Evolutionary conservation across 2,888 invertebrate species (phyloP).

Genomic region (Horisme vitalbata): DNA sequence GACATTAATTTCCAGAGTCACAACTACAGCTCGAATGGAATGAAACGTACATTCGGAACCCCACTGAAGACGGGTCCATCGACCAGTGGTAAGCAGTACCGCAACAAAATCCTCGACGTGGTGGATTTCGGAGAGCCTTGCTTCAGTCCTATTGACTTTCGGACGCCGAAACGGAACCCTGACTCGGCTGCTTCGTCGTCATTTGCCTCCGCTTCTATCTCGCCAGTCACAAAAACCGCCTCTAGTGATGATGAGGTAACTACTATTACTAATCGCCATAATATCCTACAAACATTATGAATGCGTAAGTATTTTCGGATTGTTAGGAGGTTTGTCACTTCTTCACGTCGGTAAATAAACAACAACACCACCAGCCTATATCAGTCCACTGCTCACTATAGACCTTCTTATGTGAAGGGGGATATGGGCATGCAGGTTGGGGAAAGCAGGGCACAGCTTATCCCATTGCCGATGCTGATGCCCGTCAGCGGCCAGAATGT

Average conservation of each 20-base stretch:
- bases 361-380: too few relatives aligned
- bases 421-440: too few relatives aligned
- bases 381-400: too few relatives aligned
- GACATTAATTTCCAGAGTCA: constrained; percentile 50
- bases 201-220: constrained; percentile 62
- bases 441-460: too few relatives aligned
- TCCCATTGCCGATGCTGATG: too few relatives aligned
- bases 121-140: constrained; percentile 68
- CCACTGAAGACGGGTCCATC: constrained; percentile 51
- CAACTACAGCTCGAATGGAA: constrained; percentile 59
- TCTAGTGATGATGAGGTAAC: constrained; percentile 72
- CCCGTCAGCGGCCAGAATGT: too few relatives aligned
- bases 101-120: constrained; percentile 69
- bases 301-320: too few relatives aligned
- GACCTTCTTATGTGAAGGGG: too few relatives aligned
- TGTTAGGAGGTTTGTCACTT: too few relatives aligned
- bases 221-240: constrained; percentile 60
- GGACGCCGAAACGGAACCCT: constrained; percentile 55
- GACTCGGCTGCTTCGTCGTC: constrained; percentile 57
- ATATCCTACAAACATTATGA: too few relatives aligned
- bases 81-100: constrained; percentile 50
- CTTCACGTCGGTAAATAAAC: too few relatives aligned
- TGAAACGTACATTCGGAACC: constrained; percentile 74
- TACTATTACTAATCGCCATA: too few relatives aligned
- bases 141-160: constrained; percentile 68